Conservation (phyloP, 2,797 vertebrate species). For the Heterohyrax brucei region DNA sequence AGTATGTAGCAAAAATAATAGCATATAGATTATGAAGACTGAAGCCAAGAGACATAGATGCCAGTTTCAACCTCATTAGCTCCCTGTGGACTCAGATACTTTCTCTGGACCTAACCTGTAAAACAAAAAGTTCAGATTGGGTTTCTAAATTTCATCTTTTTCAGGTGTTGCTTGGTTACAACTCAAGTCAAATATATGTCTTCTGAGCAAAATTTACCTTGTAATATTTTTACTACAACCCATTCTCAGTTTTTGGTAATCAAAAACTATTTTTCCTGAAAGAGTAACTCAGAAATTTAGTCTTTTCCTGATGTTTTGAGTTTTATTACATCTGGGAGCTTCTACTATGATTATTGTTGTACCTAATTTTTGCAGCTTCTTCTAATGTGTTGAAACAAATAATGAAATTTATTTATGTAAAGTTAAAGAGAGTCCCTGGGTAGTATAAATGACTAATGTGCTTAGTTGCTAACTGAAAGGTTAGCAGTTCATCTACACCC, state of each 20-base stretch:
- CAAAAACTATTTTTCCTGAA: neutral
- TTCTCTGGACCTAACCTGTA: neutral
- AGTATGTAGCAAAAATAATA: neutral
- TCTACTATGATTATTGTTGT: neutral
- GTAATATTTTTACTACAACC: neutral
- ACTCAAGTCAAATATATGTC: neutral
- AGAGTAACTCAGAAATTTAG: slow-evolving; percentile 11
- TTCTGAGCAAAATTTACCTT: neutral
- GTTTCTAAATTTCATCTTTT: neutral
- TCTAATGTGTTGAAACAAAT: slow-evolving; percentile 23
- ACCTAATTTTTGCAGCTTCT: neutral
- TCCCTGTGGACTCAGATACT: too few relatives aligned
- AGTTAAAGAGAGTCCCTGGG: neutral
- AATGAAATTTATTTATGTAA: slow-evolving; percentile 10
- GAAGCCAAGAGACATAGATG: neutral
- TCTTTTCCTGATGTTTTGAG: neutral
- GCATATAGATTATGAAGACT: neutral
- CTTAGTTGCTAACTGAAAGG: neutral
- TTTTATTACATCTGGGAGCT: neutral
- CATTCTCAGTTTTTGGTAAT: neutral
- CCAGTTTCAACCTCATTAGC: neutral
- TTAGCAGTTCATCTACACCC: neutral
- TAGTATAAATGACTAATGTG: too few relatives aligned
- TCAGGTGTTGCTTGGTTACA: neutral
- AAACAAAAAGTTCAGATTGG: neutral